Evolutionary conservation across 2,113 vertebrate genomes (phyloP).

Genomic region (Campylorhamphus procurvoides): DNA sequence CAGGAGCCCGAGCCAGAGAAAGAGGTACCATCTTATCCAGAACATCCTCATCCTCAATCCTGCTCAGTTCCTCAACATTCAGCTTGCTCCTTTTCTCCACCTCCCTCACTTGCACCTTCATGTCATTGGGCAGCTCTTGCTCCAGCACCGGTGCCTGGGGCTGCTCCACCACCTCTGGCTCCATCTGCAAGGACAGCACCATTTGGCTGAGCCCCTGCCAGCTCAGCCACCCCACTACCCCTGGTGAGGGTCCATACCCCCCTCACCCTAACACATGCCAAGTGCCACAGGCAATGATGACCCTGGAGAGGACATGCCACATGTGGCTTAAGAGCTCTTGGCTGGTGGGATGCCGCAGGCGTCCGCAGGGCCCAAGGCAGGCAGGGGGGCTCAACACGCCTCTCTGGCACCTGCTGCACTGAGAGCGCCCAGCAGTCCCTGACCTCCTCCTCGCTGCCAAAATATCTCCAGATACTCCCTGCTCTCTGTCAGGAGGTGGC

Average conservation of each 20-base stretch:
- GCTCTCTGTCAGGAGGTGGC: not conserved
- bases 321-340: not conserved
- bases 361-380: not conserved
- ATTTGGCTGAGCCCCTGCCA: fast-evolving
- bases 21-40: constrained; percentile 93
- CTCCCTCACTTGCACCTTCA: constrained; percentile 56
- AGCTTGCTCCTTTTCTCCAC: constrained; percentile 73
- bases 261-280: not conserved
- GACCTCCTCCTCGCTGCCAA: not conserved
- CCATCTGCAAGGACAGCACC: constrained; percentile 73
- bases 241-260: not conserved
- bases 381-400: not conserved
- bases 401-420: not conserved
- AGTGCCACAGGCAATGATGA: not conserved
- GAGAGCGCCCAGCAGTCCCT: not conserved
- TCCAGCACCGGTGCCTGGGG: constrained; percentile 49
- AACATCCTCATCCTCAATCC: constrained; percentile 90
- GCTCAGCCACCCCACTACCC: not conserved
- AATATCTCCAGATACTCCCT: not conserved
- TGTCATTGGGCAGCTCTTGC: constrained; percentile 75
- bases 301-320: not conserved
- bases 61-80: constrained; percentile 81
- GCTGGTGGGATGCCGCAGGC: fast-evolving
- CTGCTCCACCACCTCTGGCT: constrained; percentile 76
- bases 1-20: not conserved